These are phyloP conservation scores for Drosophila merina DNA, from an alignment of 2,888 invertebrate species.

Conservation along the genomic window DNA sequence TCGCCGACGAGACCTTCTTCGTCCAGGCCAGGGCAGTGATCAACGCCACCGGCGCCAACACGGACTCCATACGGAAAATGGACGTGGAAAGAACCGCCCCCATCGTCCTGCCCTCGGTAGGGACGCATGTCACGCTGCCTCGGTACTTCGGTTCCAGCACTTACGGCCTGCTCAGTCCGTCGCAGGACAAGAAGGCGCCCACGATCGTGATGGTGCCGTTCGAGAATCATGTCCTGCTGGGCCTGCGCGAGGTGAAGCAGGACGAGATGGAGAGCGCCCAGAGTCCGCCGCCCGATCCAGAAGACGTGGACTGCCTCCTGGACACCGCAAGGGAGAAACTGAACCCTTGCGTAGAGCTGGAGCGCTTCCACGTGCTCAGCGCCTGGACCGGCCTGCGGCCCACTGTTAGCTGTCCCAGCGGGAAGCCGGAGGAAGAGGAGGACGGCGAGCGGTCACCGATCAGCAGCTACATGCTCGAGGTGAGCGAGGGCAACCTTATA, in stretches of 20 bases:
- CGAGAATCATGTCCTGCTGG: conserved; percentile 95
- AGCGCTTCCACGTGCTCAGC: conserved; percentile 97
- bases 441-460: conserved; percentile 86
- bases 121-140: conserved; percentile 86
- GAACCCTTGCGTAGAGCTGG: conserved; percentile 96
- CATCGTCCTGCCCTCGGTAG: conserved; percentile 86
- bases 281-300: conserved; percentile 95
- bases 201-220: conserved; percentile 99
- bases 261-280: conserved; percentile 82
- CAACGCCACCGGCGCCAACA: conserved; percentile 99
- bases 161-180: conserved; percentile 98
- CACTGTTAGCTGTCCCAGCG: conserved; percentile 97
- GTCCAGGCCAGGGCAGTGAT: conserved; percentile 96
- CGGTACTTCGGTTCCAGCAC: conserved; percentile 98
- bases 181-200: conserved; percentile 94
- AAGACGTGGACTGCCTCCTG: conserved; percentile 98
- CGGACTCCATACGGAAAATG: conserved; percentile 96
- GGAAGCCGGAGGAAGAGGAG: conserved; percentile 89
- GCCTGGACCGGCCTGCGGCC: conserved; percentile 99
- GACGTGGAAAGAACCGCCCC: conserved; percentile 94
- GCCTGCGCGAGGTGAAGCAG: conserved; percentile 80
- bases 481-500: conserved; percentile 93
- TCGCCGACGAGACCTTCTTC: conserved; percentile 91
- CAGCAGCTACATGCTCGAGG: conserved; percentile 98
- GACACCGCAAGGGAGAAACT: conserved; percentile 97